phyloP scores from a whole-genome alignment of 1,140 invertebrate species.

The Araneus ventricosus region DNA sequence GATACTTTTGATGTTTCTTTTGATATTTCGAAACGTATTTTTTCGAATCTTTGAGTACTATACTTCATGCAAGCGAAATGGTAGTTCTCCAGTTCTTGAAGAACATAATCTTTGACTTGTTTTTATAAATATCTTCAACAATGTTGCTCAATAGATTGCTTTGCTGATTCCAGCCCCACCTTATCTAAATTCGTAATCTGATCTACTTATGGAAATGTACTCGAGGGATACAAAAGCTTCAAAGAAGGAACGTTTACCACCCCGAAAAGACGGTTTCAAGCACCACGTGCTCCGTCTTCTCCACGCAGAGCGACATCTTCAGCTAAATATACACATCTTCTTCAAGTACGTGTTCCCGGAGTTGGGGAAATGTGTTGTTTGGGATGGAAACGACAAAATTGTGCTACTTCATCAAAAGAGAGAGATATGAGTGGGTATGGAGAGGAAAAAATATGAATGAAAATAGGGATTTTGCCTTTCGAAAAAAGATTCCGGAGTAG shows the following conservation, averaged over 20 bases:
- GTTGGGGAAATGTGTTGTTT: constrained; percentile 5
- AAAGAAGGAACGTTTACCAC: background rate
- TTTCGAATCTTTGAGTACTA: background rate
- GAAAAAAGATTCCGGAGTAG: background rate
- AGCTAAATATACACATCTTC: constrained; percentile 22
- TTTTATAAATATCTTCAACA: too few species aligned
- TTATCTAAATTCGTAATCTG: background rate
- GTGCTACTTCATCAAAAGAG: background rate
- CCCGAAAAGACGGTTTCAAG: background rate
- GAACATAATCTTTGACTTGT: too few species aligned
- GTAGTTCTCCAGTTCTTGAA: too few species aligned
- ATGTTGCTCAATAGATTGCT: too few species aligned
- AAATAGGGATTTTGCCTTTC: background rate
- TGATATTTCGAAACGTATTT: background rate
- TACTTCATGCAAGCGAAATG: too few species aligned
- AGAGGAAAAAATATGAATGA: constrained; percentile 18
- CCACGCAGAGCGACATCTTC: background rate
- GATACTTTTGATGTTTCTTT: background rate
- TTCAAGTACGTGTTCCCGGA: background rate
- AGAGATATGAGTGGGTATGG: background rate
- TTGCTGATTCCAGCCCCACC: too few species aligned
- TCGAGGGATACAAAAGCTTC: background rate
- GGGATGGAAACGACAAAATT: background rate
- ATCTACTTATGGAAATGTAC: background rate
- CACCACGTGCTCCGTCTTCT: background rate